phyloP scores from a whole-genome alignment of 35 echinoderm and acorn worm genomes.

The Lytechinus pictus region DNA sequence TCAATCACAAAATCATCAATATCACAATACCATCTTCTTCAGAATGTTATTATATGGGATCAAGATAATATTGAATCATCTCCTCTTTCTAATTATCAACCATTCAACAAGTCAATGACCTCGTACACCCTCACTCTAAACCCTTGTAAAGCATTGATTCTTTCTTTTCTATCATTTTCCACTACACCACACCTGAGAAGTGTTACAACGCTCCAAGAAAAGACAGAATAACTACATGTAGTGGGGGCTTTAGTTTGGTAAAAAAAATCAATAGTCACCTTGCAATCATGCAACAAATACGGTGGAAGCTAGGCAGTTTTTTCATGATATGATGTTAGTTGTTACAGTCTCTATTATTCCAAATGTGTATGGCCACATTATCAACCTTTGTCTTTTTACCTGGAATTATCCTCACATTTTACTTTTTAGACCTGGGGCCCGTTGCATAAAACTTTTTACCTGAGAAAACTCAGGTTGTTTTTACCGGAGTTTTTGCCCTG shows the following conservation, averaged over 20 bases:
- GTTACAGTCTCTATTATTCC: too few relatives aligned
- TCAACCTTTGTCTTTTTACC: too few relatives aligned
- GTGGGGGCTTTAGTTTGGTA: not conserved
- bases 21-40: not conserved
- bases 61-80: not conserved
- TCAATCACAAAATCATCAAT: not conserved
- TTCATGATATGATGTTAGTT: too few relatives aligned
- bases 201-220: not conserved
- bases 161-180: not conserved
- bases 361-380: too few relatives aligned
- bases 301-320: too few relatives aligned
- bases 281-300: not conserved
- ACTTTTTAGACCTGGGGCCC: too few relatives aligned
- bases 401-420: too few relatives aligned
- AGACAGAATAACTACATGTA: not conserved
- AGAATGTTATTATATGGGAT: not conserved
- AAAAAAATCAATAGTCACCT: not conserved
- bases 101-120: not conserved
- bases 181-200: not conserved
- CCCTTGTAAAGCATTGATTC: not conserved
- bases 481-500: too few relatives aligned
- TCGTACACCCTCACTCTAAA: not conserved
- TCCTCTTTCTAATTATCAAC: not conserved
- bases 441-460: too few relatives aligned
- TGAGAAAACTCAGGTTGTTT: too few relatives aligned